A percentile compares a stretch with the other conserved stretches of the same genome.
These are phyloP conservation scores for Lytechinus pictus DNA, from an alignment of 35 echinoderm and acorn worm genomes.

Conservation along the genomic window DNA sequence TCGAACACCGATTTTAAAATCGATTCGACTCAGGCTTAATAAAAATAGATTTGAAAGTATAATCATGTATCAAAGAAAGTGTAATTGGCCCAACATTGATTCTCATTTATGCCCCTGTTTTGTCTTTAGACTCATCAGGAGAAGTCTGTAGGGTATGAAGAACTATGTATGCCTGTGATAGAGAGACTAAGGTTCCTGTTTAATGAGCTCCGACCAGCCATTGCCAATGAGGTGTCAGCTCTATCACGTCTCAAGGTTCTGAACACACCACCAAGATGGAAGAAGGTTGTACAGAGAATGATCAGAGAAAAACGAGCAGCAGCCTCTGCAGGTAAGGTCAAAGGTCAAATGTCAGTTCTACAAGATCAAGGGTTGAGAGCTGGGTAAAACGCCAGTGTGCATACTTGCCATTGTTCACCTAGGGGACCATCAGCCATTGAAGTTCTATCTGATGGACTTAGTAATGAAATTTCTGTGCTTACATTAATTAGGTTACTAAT, in stretches of 20 bases:
- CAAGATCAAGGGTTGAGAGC: neutral
- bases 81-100: neutral
- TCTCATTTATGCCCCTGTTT: neutral
- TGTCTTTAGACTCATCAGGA: constrained; percentile 86
- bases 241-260: constrained; percentile 91
- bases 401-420: too few species aligned
- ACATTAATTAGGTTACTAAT: too few species aligned
- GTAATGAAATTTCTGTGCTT: too few species aligned
- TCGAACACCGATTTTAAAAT: too few species aligned
- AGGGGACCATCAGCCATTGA: too few species aligned
- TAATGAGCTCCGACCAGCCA: constrained; percentile 91
- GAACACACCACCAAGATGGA: constrained; percentile 92
- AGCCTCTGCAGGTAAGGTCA: constrained; percentile 49
- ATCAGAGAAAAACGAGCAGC: constrained; percentile 76
- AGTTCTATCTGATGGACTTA: too few species aligned
- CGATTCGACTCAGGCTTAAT: too few species aligned
- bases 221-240: constrained; percentile 93
- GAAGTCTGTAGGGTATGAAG: constrained; percentile 67
- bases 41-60: too few species aligned
- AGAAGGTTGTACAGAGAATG: constrained; percentile 83
- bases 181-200: constrained; percentile 88
- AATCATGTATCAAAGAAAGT: neutral
- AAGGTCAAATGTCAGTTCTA: neutral
- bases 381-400: neutral
- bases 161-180: constrained; percentile 80